Evolutionary conservation across 2,797 vertebrate species (phyloP).

Genomic region (Scomberomorus guttatus): DNA sequence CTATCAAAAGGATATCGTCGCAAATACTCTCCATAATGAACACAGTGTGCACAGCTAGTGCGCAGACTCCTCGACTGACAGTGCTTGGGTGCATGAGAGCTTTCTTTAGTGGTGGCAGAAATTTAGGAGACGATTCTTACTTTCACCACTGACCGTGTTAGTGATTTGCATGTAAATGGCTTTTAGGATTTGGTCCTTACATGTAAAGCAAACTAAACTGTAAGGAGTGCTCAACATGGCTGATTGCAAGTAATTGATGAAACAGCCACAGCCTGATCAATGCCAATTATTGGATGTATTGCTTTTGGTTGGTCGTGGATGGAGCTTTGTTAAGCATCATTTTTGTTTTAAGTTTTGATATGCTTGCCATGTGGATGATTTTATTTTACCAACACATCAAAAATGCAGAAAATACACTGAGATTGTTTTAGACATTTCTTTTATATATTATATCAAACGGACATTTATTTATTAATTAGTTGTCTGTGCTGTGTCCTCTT

Average conservation of each 20-base stretch:
- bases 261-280: slow-evolving; percentile 49
- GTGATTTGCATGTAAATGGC: slow-evolving; percentile 84
- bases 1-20: slow-evolving; percentile 72
- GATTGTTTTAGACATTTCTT: slow-evolving; percentile 70
- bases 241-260: slow-evolving; percentile 49
- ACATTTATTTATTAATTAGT: slow-evolving; percentile 75
- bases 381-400: slow-evolving; percentile 53
- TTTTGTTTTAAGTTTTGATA: slow-evolving; percentile 63
- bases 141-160: slow-evolving; percentile 70
- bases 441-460: slow-evolving; percentile 63
- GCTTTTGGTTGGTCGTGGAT: slow-evolving; percentile 47
- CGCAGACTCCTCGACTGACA: slow-evolving; percentile 62
- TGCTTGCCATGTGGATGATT: slow-evolving; percentile 68
- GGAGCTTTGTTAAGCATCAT: slow-evolving; percentile 55
- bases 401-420: slow-evolving; percentile 61
- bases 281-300: slow-evolving; percentile 44
- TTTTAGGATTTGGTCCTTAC: slow-evolving; percentile 78
- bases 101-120: slow-evolving; percentile 72
- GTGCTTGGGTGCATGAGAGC: slow-evolving; percentile 82
- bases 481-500: slow-evolving; percentile 59
- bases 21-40: slow-evolving; percentile 68
- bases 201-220: slow-evolving; percentile 71
- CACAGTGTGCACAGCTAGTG: slow-evolving; percentile 49
- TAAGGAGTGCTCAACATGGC: slow-evolving; percentile 47
- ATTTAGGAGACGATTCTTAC: slow-evolving; percentile 66